Percentiles rank a stretch among this genome's conserved stretches.
Conservation (phyloP, 2,888 invertebrate genomes). For the Agriotes lineatus region DNA sequence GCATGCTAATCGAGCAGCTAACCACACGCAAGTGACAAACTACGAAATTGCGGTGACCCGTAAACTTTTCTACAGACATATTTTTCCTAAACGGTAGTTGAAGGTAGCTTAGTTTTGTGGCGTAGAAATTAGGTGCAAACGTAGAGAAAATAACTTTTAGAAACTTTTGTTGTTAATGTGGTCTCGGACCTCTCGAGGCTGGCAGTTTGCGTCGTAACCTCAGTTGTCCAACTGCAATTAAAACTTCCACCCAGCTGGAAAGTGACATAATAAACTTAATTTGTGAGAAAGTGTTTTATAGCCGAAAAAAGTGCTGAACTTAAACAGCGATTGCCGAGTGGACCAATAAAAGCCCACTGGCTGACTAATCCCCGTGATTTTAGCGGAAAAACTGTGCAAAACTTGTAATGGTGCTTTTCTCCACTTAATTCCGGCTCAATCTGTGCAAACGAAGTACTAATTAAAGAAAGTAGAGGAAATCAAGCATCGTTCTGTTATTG, state of each 20-base stretch:
- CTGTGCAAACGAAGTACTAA: neutral
- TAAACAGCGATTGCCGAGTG: neutral
- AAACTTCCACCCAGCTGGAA: slow-evolving; percentile 1
- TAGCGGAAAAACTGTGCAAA: too few relatives aligned
- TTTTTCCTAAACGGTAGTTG: neutral
- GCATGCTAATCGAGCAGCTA: slow-evolving; percentile 28
- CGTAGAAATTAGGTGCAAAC: neutral
- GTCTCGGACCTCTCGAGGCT: neutral
- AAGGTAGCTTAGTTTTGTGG: neutral
- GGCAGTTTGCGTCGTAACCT: neutral
- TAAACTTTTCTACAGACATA: neutral
- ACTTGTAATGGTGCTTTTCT: neutral
- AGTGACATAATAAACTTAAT: slow-evolving; percentile 1
- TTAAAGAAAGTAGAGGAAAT: neutral
- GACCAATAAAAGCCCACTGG: neutral
- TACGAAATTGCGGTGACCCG: neutral
- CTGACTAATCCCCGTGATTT: neutral
- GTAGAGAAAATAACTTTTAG: neutral
- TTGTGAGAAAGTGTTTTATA: slow-evolving; percentile 4
- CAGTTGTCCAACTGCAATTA: slow-evolving; percentile 15
- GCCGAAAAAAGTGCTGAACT: neutral
- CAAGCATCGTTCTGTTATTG: neutral
- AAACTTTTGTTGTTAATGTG: neutral
- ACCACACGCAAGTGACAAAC: slow-evolving; percentile 12
- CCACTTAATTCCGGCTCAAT: neutral